Conservation (phyloP, 1,140 invertebrate species). For the Palaemon carinicauda region DNA sequence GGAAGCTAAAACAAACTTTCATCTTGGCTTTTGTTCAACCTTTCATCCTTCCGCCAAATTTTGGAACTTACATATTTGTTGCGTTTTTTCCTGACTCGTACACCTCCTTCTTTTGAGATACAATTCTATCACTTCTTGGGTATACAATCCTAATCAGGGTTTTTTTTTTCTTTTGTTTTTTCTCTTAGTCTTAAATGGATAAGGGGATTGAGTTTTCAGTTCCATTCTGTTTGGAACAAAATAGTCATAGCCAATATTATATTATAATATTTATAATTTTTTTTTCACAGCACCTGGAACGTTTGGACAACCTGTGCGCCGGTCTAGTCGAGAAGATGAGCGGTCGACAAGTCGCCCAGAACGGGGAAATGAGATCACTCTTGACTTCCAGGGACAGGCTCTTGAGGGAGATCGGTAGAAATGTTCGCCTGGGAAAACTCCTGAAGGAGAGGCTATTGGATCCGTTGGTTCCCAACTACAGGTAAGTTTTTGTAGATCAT, state of each 20-base stretch:
- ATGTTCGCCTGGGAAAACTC: conserved; percentile 75
- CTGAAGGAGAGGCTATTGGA: conserved; percentile 75
- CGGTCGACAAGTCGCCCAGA: not conserved
- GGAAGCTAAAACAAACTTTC: too few relatives aligned
- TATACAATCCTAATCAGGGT: too few relatives aligned
- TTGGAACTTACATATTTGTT: too few relatives aligned
- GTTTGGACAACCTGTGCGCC: conserved; percentile 51
- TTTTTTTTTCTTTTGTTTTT: too few relatives aligned
- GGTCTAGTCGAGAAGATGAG: conserved; percentile 36
- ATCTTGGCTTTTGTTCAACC: too few relatives aligned
- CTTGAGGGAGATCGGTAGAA: conserved; percentile 77
- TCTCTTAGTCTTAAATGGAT: too few relatives aligned
- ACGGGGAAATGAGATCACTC: conserved; percentile 26
- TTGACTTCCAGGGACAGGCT: conserved; percentile 74
- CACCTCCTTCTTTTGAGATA: too few relatives aligned
- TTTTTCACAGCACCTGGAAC: conserved; percentile 47
- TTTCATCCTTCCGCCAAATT: too few relatives aligned
- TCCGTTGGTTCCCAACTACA: conserved; percentile 54
- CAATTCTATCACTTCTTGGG: too few relatives aligned
- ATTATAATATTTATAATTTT: not conserved
- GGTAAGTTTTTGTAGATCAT: conserved; percentile 32
- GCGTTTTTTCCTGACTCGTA: too few relatives aligned
- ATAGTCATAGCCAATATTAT: not conserved
- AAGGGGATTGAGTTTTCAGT: not conserved
- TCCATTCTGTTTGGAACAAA: not conserved